Conservation (phyloP, 2,113 vertebrate genomes). For the Misgurnus anguillicaudatus region DNA sequence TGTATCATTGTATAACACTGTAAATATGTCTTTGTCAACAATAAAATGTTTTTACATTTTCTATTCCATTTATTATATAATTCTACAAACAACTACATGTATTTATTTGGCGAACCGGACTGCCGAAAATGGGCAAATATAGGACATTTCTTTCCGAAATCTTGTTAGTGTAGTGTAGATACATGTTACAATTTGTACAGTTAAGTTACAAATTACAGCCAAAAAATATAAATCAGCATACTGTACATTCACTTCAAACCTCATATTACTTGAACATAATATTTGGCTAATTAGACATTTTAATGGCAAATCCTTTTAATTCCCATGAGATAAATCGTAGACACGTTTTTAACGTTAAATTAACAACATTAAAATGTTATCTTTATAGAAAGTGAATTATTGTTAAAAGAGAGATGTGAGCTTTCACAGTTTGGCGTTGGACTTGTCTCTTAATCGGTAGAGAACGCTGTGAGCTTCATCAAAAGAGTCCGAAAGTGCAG, state of each 20-base stretch:
- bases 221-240: too few relatives aligned
- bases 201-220: too few relatives aligned
- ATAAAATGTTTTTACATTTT: constrained; percentile 15
- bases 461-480: constrained; percentile 67
- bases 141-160: not conserved
- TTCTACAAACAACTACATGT: not conserved
- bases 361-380: not conserved
- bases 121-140: not conserved
- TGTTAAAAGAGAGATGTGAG: not conserved
- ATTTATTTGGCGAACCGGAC: not conserved
- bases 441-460: constrained; percentile 65
- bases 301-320: not conserved
- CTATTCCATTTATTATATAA: not conserved
- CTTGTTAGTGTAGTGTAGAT: not conserved
- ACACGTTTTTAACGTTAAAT: too few relatives aligned
- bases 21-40: constrained; percentile 17
- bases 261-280: not conserved
- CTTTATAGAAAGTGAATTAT: not conserved
- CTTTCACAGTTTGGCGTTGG: constrained; percentile 67
- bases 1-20: not conserved
- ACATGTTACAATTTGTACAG: too few relatives aligned
- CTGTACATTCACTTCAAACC: not conserved
- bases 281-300: not conserved
- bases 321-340: not conserved
- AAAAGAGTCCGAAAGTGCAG: constrained; percentile 64